Percentiles rank a stretch among this genome's conserved stretches.
phyloP scores from a whole-genome alignment of 2,797 vertebrate species.

The Smutsia temminckii region DNA sequence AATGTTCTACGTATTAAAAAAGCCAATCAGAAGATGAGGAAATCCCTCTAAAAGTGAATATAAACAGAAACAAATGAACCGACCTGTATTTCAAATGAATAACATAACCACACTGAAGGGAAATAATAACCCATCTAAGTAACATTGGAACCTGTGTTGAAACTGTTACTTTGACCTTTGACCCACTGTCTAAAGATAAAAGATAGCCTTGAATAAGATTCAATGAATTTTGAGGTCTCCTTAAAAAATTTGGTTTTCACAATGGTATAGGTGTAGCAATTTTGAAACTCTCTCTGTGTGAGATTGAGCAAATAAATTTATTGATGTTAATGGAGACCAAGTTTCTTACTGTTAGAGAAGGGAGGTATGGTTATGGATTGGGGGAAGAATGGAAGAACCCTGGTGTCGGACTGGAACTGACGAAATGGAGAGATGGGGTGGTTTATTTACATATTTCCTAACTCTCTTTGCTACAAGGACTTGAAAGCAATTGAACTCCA shows the following conservation, averaged over 20 bases:
- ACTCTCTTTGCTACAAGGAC: not conserved
- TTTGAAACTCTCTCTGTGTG: not conserved
- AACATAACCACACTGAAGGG: not conserved
- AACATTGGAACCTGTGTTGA: not conserved
- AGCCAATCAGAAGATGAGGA: not conserved
- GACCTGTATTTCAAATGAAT: not conserved
- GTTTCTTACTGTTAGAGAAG: not conserved
- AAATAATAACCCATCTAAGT: not conserved
- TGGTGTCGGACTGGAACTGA: not conserved
- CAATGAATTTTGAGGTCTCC: not conserved
- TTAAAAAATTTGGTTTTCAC: slow-evolving; percentile 19
- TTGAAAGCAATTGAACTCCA: not conserved
- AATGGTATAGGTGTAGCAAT: not conserved
- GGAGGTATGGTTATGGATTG: not conserved
- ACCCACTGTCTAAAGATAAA: not conserved
- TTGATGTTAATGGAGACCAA: not conserved
- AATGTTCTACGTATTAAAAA: not conserved
- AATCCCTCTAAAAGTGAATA: not conserved
- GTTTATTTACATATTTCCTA: not conserved
- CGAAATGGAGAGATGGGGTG: not conserved
- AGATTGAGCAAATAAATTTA: not conserved
- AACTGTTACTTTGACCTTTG: not conserved
- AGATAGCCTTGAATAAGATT: not conserved
- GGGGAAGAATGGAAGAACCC: not conserved
- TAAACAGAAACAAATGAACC: not conserved